Conservation (phyloP, 2,797 vertebrate genomes). For the Poeciliopsis paucimaculata region DNA sequence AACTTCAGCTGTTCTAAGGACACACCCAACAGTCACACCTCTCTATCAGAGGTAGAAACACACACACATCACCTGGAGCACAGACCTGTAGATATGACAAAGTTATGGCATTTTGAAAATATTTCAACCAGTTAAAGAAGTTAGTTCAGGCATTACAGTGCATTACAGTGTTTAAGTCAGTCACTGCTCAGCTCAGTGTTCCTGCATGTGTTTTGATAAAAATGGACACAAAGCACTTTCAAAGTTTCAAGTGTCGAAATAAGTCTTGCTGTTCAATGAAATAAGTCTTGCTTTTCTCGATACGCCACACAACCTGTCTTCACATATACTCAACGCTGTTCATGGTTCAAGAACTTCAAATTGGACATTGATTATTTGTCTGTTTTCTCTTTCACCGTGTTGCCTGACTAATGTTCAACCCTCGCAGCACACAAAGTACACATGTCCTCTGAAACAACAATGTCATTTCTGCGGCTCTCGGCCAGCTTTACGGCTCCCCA, state of each 20-base stretch:
- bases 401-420: conserved; percentile 12
- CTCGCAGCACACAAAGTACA: background rate
- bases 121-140: background rate
- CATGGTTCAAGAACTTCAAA: conserved; percentile 32
- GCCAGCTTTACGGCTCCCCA: conserved; percentile 16
- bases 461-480: conserved; percentile 18
- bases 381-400: conserved; percentile 22
- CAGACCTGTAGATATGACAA: background rate
- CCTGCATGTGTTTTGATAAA: background rate
- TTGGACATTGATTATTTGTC: conserved; percentile 34
- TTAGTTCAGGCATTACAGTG: background rate
- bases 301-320: background rate
- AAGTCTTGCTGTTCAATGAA: background rate
- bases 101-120: background rate
- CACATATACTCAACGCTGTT: background rate
- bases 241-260: background rate
- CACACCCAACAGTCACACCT: background rate
- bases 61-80: background rate
- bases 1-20: background rate
- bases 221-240: background rate
- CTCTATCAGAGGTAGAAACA: background rate
- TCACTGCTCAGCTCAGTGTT: background rate
- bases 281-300: background rate
- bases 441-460: conserved; percentile 23
- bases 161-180: background rate